Percentiles rank a stretch among this genome's conserved stretches.
Evolutionary conservation across 2,797 vertebrate species (phyloP).

Genomic region (Helicolenus hilgendorfi): DNA sequence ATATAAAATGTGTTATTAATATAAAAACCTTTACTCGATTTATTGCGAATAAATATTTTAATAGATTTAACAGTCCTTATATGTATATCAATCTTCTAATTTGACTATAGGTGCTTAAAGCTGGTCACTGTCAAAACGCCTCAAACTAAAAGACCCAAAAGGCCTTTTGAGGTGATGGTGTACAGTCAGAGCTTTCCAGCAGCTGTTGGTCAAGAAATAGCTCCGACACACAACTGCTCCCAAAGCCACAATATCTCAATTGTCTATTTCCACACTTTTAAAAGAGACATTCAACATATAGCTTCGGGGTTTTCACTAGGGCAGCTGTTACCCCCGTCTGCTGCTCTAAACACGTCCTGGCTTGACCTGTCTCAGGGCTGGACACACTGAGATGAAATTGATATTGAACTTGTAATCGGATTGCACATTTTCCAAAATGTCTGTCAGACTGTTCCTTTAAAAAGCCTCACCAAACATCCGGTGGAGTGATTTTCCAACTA

Average conservation of each 20-base stretch:
- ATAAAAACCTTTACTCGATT: too few species aligned
- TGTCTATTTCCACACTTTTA: background rate
- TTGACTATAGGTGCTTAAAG: too few species aligned
- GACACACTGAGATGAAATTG: constrained; percentile 20
- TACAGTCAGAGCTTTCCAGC: background rate
- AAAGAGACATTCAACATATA: background rate
- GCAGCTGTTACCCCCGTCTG: background rate
- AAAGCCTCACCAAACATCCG: constrained; percentile 11
- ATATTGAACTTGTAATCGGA: constrained; percentile 9
- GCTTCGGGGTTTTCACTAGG: background rate
- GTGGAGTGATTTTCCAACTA: constrained; percentile 1
- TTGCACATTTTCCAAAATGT: constrained; percentile 26
- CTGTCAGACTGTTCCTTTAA: constrained; percentile 31
- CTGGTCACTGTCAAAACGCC: background rate
- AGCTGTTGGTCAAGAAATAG: constrained; percentile 48
- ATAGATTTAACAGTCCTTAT: too few species aligned
- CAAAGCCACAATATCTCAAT: constrained; percentile 1
- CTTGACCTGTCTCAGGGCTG: constrained; percentile 4
- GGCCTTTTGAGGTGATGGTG: background rate
- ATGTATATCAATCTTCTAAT: too few species aligned
- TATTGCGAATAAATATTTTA: too few species aligned
- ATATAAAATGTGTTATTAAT: too few species aligned
- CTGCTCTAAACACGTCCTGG: constrained; percentile 7
- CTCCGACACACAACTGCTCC: background rate
- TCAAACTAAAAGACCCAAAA: background rate